Percentiles rank a stretch among this genome's conserved stretches.
These are phyloP conservation scores for Bombycilla garrulus DNA, from an alignment of 2,113 vertebrate species.

Conservation along the genomic window DNA sequence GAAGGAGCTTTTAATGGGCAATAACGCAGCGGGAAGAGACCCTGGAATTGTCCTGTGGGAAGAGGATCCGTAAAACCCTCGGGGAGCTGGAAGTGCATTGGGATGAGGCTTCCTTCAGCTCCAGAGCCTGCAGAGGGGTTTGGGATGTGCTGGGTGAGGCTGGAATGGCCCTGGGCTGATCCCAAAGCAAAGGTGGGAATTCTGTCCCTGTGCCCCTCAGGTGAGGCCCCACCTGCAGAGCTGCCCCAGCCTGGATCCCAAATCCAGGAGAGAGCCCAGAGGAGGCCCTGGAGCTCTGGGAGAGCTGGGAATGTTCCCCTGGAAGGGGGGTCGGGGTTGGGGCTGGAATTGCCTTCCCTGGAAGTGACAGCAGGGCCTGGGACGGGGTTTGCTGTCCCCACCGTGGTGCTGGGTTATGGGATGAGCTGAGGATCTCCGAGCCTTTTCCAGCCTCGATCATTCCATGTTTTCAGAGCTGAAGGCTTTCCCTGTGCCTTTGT, in stretches of 20 bases:
- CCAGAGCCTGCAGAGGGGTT: background rate
- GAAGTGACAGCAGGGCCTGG: accelerated
- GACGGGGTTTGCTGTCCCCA: accelerated
- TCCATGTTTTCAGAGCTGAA: background rate
- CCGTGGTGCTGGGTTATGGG: accelerated
- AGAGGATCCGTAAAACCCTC: background rate
- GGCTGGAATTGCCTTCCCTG: background rate
- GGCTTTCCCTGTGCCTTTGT: background rate
- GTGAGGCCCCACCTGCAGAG: background rate
- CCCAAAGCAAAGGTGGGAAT: background rate
- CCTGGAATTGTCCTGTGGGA: background rate
- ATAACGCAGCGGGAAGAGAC: background rate
- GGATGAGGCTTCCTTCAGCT: background rate
- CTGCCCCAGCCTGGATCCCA: background rate
- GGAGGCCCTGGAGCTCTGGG: background rate
- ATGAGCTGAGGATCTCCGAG: background rate
- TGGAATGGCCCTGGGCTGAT: background rate
- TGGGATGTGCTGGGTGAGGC: background rate
- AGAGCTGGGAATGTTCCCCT: background rate
- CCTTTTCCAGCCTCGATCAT: background rate
- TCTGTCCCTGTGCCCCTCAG: background rate
- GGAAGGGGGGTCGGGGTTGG: background rate
- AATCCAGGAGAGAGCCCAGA: background rate
- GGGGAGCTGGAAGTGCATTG: background rate
- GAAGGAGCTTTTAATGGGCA: background rate